Evolutionary conservation across 2,797 vertebrate species (phyloP), one percentile per base, ranked within the genome.

Genomic region (Tapera naevia): DNA sequence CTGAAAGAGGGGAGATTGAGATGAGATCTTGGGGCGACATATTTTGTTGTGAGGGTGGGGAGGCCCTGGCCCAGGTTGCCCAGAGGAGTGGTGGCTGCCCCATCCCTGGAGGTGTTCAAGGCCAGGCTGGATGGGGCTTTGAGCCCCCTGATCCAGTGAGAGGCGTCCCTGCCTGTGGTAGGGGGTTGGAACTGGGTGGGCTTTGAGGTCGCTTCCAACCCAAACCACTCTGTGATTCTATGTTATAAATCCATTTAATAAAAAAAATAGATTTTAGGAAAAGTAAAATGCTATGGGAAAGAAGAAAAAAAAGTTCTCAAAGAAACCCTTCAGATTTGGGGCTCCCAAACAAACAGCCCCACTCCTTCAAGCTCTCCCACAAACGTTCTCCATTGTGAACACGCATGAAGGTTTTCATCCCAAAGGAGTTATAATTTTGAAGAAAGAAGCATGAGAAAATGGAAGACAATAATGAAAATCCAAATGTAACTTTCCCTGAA

Each of bases 361-460:
- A 22, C 30, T 71, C 66, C 58, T 72, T 89, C 67, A 72, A 9
- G 17, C 45, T 87, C 71, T 75, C 58, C 75, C 39, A 30, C 45
- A 79, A 87, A 43, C 10, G 14, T 61, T 65, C 54, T 30, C 33
- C 53, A n/a, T 27, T 11, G 18, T 5, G 3, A 85, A 48, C 30
- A 93, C 91, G 61, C 13, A 60, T 2, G 7, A 22, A 71, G 19
- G 23, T 86, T 86, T 85, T 76, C 48, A 64, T 67, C 80, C 78
- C 50, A 61, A 65, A 82, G 51, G 54, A 75, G 45, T 6, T 39
- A 30, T 19, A 13, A 58, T 17, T 33, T 15, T 84, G 58, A 82
- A 91, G 67, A 86, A 92, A 92, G 67, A 76, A 21, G 72, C 78
- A 76, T 17, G 45, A 88, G 65, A 83, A 94, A 91, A 80, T 62